These are phyloP conservation scores for Melierax canorus DNA, from an alignment of 2,113 vertebrate species.

Conservation along the genomic window DNA sequence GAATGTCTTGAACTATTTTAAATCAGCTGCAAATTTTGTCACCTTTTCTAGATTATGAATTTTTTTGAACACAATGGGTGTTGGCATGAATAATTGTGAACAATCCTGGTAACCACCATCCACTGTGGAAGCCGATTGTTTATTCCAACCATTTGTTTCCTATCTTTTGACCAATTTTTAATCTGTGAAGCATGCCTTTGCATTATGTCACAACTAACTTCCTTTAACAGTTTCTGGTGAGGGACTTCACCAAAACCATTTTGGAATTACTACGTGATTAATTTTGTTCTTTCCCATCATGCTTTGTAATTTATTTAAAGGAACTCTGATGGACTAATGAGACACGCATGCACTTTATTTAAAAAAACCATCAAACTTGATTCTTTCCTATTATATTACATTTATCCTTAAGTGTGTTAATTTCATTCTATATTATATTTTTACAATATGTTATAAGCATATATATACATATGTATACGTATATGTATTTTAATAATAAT, in stretches of 20 bases:
- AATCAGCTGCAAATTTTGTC: neutral
- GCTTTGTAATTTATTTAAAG: neutral
- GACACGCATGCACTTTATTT: neutral
- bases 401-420: neutral
- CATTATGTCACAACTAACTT: neutral
- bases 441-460: neutral
- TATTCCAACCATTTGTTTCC: neutral
- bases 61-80: neutral
- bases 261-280: neutral
- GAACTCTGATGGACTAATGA: neutral
- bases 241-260: neutral
- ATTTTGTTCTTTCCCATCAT: neutral
- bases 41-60: neutral
- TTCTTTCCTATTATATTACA: neutral
- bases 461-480: neutral
- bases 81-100: neutral
- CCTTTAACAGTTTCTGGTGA: neutral
- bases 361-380: rapidly evolving
- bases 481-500: neutral
- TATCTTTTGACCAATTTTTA: neutral
- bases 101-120: neutral
- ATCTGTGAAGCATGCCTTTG: neutral
- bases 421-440: neutral
- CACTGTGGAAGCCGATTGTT: neutral
- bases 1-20: neutral